Conservation (phyloP, 2,888 invertebrate genomes). For the Cartodere bifasciata region DNA sequence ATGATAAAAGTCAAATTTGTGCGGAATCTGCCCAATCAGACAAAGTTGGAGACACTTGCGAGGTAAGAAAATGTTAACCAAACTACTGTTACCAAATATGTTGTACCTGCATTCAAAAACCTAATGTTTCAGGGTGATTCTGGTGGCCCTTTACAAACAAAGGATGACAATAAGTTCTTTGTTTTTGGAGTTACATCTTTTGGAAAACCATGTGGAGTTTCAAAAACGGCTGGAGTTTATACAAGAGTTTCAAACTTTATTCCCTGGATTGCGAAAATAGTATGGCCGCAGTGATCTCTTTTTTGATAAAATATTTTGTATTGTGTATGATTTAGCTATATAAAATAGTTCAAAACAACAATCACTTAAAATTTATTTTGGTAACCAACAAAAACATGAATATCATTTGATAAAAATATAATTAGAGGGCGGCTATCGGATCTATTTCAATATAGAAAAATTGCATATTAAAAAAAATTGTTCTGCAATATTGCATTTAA, state of each 20-base stretch:
- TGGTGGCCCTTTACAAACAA: slow-evolving; percentile 42
- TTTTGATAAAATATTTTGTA: too few species aligned
- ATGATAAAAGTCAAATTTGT: slow-evolving; percentile 19
- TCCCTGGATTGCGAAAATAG: slow-evolving; percentile 35
- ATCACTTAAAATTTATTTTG: too few species aligned
- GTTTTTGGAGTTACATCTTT: slow-evolving; percentile 33
- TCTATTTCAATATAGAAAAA: too few species aligned
- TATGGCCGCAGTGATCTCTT: too few species aligned
- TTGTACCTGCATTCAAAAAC: neutral
- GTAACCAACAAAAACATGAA: too few species aligned
- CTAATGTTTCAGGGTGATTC: slow-evolving; percentile 37
- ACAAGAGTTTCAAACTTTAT: slow-evolving; percentile 34
- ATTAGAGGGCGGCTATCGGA: too few species aligned
- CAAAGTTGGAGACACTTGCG: slow-evolving; percentile 22
- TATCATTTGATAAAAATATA: too few species aligned
- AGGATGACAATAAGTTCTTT: slow-evolving; percentile 13
- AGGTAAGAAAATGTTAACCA: slow-evolving; percentile 17
- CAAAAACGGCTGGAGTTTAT: slow-evolving; percentile 33
- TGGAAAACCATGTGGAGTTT: slow-evolving; percentile 31
- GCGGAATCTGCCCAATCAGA: slow-evolving; percentile 17
- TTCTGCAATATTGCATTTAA: too few species aligned
- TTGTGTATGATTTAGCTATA: too few species aligned
- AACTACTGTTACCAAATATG: neutral
- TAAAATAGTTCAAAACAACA: too few species aligned
- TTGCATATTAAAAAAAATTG: too few species aligned